Evolutionary conservation across 2,888 invertebrate genomes (phyloP).

Genomic region (Crepidodera aurea): DNA sequence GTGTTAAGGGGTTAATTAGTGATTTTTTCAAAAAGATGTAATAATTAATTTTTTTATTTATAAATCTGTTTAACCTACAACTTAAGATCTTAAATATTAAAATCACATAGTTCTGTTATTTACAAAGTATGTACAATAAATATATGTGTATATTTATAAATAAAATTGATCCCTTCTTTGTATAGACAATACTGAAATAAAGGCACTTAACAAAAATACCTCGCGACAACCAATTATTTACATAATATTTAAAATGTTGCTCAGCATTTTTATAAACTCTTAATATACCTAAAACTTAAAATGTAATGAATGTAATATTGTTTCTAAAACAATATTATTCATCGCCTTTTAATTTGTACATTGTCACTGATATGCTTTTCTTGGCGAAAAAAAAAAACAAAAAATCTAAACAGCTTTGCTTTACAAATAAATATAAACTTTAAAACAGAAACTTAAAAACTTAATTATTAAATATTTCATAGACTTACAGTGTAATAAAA

Average conservation of each 20-base stretch:
- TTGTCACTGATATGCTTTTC: constrained; percentile 27
- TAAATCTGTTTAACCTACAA: constrained; percentile 11
- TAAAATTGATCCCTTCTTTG: constrained; percentile 21
- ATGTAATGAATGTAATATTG: background rate
- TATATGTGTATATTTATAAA: constrained; percentile 22
- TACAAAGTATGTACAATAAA: constrained; percentile 44
- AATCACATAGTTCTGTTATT: constrained; percentile 40
- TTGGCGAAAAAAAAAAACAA: constrained; percentile 21
- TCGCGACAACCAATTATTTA: constrained; percentile 2
- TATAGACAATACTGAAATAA: constrained; percentile 29
- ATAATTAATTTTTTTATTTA: constrained; percentile 15
- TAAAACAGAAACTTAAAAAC: constrained; percentile 6
- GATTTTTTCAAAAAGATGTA: constrained; percentile 1
- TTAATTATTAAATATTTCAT: background rate
- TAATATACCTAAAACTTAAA: background rate
- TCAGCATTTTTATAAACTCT: constrained; percentile 9
- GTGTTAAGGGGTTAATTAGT: too few relatives aligned
- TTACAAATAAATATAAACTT: constrained; percentile 13
- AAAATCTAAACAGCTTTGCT: constrained; percentile 15
- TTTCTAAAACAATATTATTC: constrained; percentile 14
- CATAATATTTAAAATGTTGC: constrained; percentile 6
- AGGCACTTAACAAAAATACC: constrained; percentile 14
- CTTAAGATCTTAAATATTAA: constrained; percentile 33
- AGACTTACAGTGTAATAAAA: background rate
- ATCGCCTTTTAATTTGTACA: constrained; percentile 12